phyloP scores from a whole-genome alignment of 2,113 vertebrate species.

The Nothocercus nigrocapillus region DNA sequence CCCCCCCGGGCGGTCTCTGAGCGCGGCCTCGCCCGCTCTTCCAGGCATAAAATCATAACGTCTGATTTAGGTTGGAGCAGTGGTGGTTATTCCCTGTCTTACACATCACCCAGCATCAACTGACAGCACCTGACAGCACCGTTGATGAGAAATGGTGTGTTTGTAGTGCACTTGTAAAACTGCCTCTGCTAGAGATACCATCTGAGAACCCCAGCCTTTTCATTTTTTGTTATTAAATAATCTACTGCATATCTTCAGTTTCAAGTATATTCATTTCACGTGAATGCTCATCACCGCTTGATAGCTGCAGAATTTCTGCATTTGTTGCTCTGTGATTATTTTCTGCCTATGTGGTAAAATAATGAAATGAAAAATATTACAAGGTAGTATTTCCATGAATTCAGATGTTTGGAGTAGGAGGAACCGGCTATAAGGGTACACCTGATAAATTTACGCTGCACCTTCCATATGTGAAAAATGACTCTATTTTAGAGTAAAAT shows the following conservation, averaged over 20 bases:
- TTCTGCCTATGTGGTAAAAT: background rate
- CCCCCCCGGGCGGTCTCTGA: rapidly evolving
- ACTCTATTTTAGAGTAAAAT: background rate
- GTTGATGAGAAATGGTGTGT: background rate
- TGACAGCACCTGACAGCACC: rapidly evolving
- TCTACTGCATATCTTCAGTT: background rate
- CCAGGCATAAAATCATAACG: rapidly evolving
- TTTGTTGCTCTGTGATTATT: background rate
- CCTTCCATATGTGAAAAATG: background rate
- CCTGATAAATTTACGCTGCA: background rate
- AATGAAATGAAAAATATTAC: background rate
- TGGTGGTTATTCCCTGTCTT: rapidly evolving
- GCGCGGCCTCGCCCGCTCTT: background rate
- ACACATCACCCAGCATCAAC: background rate
- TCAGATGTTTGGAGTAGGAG: background rate
- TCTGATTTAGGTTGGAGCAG: rapidly evolving
- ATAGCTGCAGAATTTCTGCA: background rate
- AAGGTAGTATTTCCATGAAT: background rate
- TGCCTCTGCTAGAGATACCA: too few relatives aligned
- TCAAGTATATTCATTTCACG: background rate
- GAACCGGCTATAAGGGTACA: background rate
- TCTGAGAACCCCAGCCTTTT: background rate
- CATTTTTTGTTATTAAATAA: background rate
- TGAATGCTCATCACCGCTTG: background rate
- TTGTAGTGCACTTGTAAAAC: rapidly evolving